Percentiles rank a stretch among this genome's conserved stretches.
Evolutionary conservation across 1,140 invertebrate genomes (phyloP).

Genomic region (Brachionus sp.): DNA sequence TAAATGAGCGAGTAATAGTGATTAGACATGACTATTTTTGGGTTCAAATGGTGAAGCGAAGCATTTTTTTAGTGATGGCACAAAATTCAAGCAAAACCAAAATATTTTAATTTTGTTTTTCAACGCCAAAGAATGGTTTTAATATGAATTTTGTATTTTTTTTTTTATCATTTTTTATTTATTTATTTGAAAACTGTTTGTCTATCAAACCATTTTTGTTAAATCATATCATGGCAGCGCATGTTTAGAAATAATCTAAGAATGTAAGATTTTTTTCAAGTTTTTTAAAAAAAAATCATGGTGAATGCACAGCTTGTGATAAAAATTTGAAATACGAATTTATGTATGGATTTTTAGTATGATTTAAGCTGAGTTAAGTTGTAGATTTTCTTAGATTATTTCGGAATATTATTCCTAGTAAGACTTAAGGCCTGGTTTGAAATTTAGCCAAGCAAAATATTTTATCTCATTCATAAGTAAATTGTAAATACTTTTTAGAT

Average conservation of each 20-base stretch:
- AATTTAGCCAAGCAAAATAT: background rate
- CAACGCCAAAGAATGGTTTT: constrained; percentile 13
- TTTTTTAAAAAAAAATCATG: constrained; percentile 18
- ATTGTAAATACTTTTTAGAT: background rate
- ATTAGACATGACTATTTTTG: background rate
- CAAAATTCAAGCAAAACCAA: constrained; percentile 10
- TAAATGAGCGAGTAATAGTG: background rate
- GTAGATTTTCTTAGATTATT: background rate
- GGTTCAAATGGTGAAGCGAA: background rate
- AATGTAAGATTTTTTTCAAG: background rate
- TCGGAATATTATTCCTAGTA: background rate
- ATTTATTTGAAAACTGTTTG: background rate
- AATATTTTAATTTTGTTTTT: background rate
- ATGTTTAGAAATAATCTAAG: background rate
- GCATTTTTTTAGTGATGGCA: background rate
- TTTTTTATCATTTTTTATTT: background rate
- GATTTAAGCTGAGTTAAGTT: background rate
- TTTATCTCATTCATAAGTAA: background rate
- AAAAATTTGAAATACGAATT: background rate
- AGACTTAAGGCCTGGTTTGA: background rate
- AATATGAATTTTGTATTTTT: background rate
- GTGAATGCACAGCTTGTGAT: background rate
- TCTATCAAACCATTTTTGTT: constrained; percentile 6
- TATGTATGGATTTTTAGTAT: background rate
- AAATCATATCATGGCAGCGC: constrained; percentile 2